Conservation (phyloP, 2,113 vertebrate species). For the Castor canadensis region DNA sequence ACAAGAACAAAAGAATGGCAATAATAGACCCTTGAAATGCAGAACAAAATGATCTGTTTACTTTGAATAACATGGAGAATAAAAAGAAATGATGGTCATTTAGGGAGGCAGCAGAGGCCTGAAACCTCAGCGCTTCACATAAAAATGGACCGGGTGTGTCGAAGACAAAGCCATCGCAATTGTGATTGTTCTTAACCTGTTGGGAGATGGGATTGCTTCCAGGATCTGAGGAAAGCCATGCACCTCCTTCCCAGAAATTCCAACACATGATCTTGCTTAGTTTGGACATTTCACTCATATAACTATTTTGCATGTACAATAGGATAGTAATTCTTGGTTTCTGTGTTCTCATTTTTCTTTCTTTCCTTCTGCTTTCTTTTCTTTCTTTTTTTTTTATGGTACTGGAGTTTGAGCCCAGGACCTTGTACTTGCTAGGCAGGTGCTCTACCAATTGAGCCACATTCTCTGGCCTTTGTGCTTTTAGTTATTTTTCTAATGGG, state of each 20-base stretch:
- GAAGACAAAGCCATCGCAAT: neutral
- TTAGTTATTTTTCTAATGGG: too few relatives aligned
- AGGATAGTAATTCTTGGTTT: neutral
- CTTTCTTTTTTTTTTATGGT: too few relatives aligned
- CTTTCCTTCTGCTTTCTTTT: too few relatives aligned
- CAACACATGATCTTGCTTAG: neutral
- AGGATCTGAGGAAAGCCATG: neutral
- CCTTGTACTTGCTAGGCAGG: too few relatives aligned
- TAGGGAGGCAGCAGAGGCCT: neutral
- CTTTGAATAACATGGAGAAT: neutral
- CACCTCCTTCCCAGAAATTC: neutral
- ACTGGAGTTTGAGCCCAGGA: too few relatives aligned
- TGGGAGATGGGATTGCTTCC: neutral
- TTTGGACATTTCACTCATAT: neutral
- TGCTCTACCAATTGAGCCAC: too few relatives aligned
- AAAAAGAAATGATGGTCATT: neutral
- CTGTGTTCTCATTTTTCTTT: neutral
- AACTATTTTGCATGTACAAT: neutral
- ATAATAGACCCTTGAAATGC: neutral
- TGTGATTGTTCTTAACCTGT: neutral
- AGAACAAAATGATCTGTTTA: neutral
- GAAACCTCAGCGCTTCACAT: neutral
- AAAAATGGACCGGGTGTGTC: neutral
- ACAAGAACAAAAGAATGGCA: constrained; percentile 9
- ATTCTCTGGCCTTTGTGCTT: too few relatives aligned